Evolutionary conservation across 2,888 invertebrate genomes (phyloP).

Genomic region (Palloptera scutellata): DNA sequence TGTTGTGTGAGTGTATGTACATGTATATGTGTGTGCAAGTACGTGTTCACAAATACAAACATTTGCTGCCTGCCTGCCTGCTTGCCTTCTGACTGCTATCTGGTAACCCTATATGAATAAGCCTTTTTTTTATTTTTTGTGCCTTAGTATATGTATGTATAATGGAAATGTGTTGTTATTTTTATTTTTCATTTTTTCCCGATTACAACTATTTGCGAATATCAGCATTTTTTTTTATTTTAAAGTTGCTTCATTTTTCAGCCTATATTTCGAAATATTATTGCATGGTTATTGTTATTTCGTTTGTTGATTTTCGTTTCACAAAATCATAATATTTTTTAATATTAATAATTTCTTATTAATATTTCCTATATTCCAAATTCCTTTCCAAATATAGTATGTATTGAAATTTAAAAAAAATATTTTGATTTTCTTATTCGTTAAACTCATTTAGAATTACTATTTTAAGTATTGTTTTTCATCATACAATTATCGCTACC

Average conservation of each 20-base stretch:
- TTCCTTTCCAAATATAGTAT: no score
- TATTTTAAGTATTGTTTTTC: no score
- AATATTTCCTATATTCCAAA: not conserved
- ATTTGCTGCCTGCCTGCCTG: no score
- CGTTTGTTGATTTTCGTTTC: constrained; percentile 15
- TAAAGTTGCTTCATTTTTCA: constrained; percentile 1
- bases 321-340: constrained; percentile 3
- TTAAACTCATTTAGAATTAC: no score
- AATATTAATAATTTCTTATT: not conserved
- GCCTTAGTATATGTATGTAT: constrained; percentile 14
- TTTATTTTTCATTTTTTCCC: constrained; percentile 11
- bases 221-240: constrained; percentile 27
- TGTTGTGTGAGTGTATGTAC: not conserved
- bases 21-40: not conserved
- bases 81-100: constrained; percentile 7
- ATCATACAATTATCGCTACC: no score
- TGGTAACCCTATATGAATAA: constrained; percentile 31
- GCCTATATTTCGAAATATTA: constrained; percentile 10
- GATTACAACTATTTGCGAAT: constrained; percentile 26
- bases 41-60: not conserved
- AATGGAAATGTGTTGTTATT: constrained; percentile 20
- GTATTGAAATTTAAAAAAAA: no score
- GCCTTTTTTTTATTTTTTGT: constrained; percentile 8
- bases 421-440: no score
- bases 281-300: constrained; percentile 15